A percentile compares a stretch with the other conserved stretches of the same genome.
phyloP scores from a whole-genome alignment of 2,113 vertebrate species.

The Barnardius zonarius region DNA sequence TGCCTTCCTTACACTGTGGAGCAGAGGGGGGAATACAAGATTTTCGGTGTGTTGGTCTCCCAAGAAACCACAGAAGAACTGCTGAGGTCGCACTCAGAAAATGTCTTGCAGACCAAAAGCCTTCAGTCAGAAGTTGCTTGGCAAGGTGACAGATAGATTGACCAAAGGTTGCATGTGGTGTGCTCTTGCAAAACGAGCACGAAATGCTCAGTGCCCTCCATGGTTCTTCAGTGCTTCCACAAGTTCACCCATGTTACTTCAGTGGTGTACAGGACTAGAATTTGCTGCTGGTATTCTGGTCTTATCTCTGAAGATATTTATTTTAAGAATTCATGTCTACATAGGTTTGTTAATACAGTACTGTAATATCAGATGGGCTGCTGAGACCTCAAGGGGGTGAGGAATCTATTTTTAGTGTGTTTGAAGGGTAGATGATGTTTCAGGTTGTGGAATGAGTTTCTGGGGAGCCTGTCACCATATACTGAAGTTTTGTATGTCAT shows the following conservation, averaged over 20 bases:
- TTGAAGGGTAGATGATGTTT: constrained; percentile 75
- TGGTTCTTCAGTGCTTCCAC: constrained; percentile 4
- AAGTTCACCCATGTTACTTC: neutral
- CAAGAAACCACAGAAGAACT: neutral
- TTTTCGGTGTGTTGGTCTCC: neutral
- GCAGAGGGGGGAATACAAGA: neutral
- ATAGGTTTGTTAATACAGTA: constrained; percentile 69
- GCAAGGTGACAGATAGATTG: constrained; percentile 28
- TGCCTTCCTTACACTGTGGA: neutral
- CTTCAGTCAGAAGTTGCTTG: constrained; percentile 4
- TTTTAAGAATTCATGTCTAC: constrained; percentile 71
- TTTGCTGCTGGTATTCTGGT: constrained; percentile 42
- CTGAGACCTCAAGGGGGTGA: constrained; percentile 68
- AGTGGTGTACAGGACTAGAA: neutral
- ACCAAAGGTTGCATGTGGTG: neutral
- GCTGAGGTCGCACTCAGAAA: neutral
- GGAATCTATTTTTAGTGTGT: constrained; percentile 75
- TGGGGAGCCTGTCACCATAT: constrained; percentile 60
- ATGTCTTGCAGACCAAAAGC: neutral
- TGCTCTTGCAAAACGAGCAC: neutral
- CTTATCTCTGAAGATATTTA: constrained; percentile 66
- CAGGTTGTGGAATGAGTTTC: constrained; percentile 71
- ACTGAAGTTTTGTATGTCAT: constrained; percentile 61
- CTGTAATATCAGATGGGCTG: constrained; percentile 74
- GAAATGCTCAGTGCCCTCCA: neutral